Base-by-base conservation (phyloP, 2,113 vertebrate genomes). In the Sus scrofa region DNA sequence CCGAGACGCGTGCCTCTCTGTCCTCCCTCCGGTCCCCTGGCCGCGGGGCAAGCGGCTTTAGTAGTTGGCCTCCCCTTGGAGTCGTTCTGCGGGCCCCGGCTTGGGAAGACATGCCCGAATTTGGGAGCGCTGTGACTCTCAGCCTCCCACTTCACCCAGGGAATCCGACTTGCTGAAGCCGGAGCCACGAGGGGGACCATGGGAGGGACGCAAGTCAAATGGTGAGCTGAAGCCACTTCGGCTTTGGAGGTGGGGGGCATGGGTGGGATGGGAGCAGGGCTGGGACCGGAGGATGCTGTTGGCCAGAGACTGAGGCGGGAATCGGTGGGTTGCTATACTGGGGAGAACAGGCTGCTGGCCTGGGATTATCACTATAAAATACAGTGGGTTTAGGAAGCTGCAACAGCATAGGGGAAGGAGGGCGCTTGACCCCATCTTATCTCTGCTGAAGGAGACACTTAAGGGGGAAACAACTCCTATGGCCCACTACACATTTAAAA, bases 131-230 rank as follows among this genome's bases (percentile, higher is more conserved):
- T 32, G 67, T 94, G 96, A 87, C 70, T n/a, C 94, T 27, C 86
- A 78, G 93, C 93, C 91, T 83, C 89, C 88, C 74, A 73, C 96
- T 68, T 95, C 97, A 85, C 84, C 94, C 92, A 0, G 12, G 97
- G 96, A 95, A 95, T 62, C 97, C 27, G 89, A 95, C 92, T 60
- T 74, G 82, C 96, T 98, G 98, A 98, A 97, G 96, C 82, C 62
- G 91, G 56, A 98, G 98, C 97, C 98, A 65, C 32, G 85, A 98
- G 96, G 96, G 97, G 98, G 97, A 98, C 96, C 98, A 99, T 99
- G 99, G 99, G 99, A 98, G 99, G 99, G 98, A 98, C 98, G 95
- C 99, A 98, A 97, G 98, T 99, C 97, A 99, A 99, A 99, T 99
- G 99, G 99, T 99, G 98, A 99, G 99, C 97, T 8, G 24, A 70